Conservation (phyloP, 2,888 invertebrate species). For the Aspidapion aeneum region DNA sequence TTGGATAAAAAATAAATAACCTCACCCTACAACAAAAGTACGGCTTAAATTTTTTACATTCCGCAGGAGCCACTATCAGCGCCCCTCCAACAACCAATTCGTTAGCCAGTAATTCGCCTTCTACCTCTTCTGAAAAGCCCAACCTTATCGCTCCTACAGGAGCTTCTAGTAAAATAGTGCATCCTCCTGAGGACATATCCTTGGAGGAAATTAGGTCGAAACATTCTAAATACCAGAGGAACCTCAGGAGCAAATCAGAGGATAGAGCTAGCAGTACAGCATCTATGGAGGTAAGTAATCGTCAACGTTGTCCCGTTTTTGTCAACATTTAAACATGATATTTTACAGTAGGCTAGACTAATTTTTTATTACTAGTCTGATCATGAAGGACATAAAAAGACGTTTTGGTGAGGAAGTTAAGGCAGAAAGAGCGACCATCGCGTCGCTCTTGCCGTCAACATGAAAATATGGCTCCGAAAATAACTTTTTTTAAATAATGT, state of each 20-base stretch:
- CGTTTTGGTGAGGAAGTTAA: too few species aligned
- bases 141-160: constrained; percentile 73
- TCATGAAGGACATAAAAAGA: too few species aligned
- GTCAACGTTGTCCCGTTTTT: too few species aligned
- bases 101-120: constrained; percentile 36
- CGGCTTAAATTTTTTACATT: constrained; percentile 4
- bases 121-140: constrained; percentile 37
- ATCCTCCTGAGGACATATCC: constrained; percentile 91
- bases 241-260: constrained; percentile 39
- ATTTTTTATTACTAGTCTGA: too few species aligned
- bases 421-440: too few species aligned
- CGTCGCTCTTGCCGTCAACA: too few species aligned
- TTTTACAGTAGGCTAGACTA: too few species aligned
- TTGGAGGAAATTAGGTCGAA: constrained; percentile 79
- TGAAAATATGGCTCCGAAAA: too few species aligned
- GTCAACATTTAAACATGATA: too few species aligned
- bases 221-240: constrained; percentile 58
- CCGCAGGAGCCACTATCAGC: constrained; percentile 69
- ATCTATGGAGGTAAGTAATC: constrained; percentile 41
- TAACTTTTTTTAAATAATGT: too few species aligned
- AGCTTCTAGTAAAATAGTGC: constrained; percentile 85
- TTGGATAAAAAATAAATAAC: too few species aligned
- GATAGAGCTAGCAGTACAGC: constrained; percentile 40
- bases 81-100: constrained; percentile 58
- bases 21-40: too few species aligned